Percentiles rank a stretch among this genome's conserved stretches.
These are phyloP conservation scores for Scleropages formosus DNA, from an alignment of 2,797 vertebrate genomes.

Conservation along the genomic window DNA sequence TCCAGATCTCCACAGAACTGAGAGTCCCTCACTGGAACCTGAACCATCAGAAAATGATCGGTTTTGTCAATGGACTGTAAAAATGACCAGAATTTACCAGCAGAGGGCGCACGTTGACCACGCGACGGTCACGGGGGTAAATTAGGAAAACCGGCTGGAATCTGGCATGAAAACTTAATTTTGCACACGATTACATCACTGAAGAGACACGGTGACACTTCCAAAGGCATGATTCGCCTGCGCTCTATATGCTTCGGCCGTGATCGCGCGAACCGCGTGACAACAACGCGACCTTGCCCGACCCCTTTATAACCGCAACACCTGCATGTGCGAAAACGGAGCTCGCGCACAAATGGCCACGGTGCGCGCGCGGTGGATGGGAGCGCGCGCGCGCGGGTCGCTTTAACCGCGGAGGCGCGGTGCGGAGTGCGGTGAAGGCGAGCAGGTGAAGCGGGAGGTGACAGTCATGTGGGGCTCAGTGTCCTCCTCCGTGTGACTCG, in stretches of 20 bases:
- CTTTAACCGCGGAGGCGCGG: no score
- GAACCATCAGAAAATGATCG: no score
- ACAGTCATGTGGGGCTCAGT: neutral
- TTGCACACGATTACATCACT: conserved; percentile 14
- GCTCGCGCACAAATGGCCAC: neutral
- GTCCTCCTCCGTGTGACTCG: neutral
- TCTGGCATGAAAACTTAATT: conserved; percentile 1
- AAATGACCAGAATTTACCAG: conserved; percentile 35
- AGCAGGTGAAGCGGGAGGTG: no score
- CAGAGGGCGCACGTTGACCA: conserved; percentile 45
- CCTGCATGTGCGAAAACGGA: neutral
- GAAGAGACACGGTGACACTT: neutral
- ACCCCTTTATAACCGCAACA: no score
- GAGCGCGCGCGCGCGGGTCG: no score
- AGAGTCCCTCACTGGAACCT: no score
- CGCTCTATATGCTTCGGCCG: neutral
- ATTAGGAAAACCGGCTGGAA: conserved; percentile 16
- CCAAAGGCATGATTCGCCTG: neutral
- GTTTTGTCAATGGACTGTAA: neutral
- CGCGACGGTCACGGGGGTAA: neutral
- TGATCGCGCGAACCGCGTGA: neutral
- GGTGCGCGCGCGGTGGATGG: no score
- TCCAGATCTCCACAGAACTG: no score
- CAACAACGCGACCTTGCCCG: neutral
- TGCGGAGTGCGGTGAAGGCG: no score